Evolutionary conservation across 1,140 invertebrate genomes (phyloP), one percentile per base, ranked within the genome.

Genomic region (Drosophila insularis): DNA sequence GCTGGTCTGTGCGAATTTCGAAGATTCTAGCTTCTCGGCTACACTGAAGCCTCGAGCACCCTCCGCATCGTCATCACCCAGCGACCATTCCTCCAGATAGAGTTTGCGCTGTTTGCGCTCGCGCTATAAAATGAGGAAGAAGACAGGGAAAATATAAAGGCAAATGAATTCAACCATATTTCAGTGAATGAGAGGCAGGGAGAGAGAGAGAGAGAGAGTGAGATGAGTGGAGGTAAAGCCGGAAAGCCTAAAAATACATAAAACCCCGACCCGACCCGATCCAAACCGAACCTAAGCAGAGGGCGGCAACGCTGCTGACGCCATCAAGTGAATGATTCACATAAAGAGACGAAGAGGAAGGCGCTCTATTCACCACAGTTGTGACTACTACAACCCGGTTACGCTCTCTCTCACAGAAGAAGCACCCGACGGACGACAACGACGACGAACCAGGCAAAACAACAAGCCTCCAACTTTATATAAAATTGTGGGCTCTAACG

Each of bases 41-140:
- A 99, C 94, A 79, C 96, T 96, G 91, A 99, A 99, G 11, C 95
- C 95, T 62, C 97, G 94, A 54, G 95, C 95, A 6, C 96, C 96
- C 91, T 98, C 98, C 54, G 97, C 97, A 76, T 98, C 97, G 92
- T 98, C 97, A 92, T 98, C 98, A 5, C 96, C 96, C 37, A 97
- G 92, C 1, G 96, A 94, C 95, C 96, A 98, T 91, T 98, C 97
- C 93, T 99, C 98, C 4, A 96, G 97, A 92, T 99, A 99, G 50
- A 97, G 94, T 92, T 98, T 98, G 56, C 96, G 95, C 78, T 98
- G 97, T 92, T 97, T 97, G 56, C 96, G 94, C 92, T 97, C 96
- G 73, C 97, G 94, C 98, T 98, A 66, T 68, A 71, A 80, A 27
- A 39, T 1, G 50, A 32, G 56, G 14, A 37, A 8, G 35, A n/a